Evolutionary conservation across 2,888 invertebrate genomes (phyloP), one percentile per base, ranked within the genome.

Genomic region (Ernsta delagoae): DNA sequence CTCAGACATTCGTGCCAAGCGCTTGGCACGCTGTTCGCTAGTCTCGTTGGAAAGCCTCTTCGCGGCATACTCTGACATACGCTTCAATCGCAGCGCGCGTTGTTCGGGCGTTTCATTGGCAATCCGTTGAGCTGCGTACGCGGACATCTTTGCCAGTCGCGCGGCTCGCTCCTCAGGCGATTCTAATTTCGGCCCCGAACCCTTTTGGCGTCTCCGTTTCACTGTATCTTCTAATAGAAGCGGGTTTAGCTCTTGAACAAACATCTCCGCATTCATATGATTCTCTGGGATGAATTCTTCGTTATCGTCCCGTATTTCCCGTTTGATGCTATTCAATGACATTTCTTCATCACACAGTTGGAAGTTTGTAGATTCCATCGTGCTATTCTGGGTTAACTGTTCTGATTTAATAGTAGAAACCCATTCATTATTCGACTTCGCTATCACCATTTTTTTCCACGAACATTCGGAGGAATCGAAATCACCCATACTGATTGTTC

Each of bases 401-500:
- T 80, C 70, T n/a, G 80, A 66, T 83, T 87, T 88, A 56, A 87
- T 79, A 50, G 80, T 83, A 75, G 89, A 83, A 74, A 82, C 81
- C 91, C 90, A 92, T 81, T 89, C 81, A 77, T 90, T 86, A 77
- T 88, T 88, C 73, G 85, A 78, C 83, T 88, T 89, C 63, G 87
- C 83, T 80, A 90, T 86, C 79, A 89, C 88, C 83, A 90, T 82
- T 88, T 92, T 92, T 80, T 91, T 91, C 90, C 90, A 91, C 70
- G 90, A 87, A 83, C 83, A 81, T 80, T 90, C 87, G 11, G 85
- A 83, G 74, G 83, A 78, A 79, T 78, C 81, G 36, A 83, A 78
- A 79, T 92, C 91, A 92, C 85, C 92, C 92, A 92, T 93, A 91
- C 83, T 93, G 92, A 87, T 92, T 92, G 80, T 92, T 92, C 76